These are phyloP conservation scores for Brenthis daphne DNA, from an alignment of 2,888 invertebrate species.

Conservation along the genomic window DNA sequence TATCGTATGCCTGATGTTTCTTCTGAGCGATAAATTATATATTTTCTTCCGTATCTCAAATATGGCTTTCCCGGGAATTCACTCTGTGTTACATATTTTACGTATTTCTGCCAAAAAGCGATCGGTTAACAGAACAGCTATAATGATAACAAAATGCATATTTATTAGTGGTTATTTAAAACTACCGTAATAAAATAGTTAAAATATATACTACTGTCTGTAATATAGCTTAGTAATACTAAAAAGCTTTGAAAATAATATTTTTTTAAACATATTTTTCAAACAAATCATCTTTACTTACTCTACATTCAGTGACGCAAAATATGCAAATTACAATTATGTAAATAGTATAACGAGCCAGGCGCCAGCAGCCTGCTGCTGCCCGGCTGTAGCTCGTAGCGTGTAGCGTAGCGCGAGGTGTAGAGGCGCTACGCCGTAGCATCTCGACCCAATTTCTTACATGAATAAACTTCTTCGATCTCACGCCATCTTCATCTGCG, in stretches of 20 bases:
- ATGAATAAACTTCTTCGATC: constrained; percentile 33
- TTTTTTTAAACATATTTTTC: neutral
- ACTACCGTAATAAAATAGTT: no score
- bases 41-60: constrained; percentile 19
- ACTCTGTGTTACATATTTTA: constrained; percentile 1
- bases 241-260: no score
- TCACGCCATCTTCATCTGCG: constrained; percentile 23
- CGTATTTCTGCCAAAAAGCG: neutral
- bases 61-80: constrained; percentile 25
- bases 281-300: neutral
- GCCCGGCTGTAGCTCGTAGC: constrained; percentile 20
- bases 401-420: constrained; percentile 38
- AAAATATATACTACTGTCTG: no score
- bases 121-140: neutral
- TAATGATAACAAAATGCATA: neutral
- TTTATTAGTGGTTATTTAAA: neutral
- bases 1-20: constrained; percentile 26
- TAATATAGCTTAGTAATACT: neutral
- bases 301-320: constrained; percentile 10
- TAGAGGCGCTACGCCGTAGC: constrained; percentile 37
- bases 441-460: constrained; percentile 34
- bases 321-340: constrained; percentile 14
- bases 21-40: constrained; percentile 30
- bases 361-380: constrained; percentile 8
- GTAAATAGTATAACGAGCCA: constrained; percentile 19